Evolutionary conservation across 2,888 invertebrate species (phyloP), one percentile per base, ranked within the genome.

Genomic region (Phymatocera aterrima): DNA sequence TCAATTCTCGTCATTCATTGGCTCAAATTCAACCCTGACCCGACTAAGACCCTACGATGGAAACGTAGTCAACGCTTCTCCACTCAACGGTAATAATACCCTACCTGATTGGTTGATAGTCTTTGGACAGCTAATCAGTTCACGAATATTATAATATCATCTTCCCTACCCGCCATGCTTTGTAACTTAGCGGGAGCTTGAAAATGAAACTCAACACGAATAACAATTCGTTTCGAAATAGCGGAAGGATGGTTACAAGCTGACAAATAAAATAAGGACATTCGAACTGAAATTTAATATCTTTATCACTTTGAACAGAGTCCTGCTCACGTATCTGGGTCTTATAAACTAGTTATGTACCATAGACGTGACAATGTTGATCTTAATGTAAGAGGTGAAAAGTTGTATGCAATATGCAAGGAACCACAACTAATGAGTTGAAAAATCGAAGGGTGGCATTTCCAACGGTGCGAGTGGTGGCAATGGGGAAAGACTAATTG

Each of bases 391-490:
- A n/a, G 4, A 40, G 65, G 21, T 65, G 21, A 21, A 43, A 65
- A 24, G 24, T 24, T 60, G 10, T 28, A 8, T 6, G n/a, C 48
- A 48, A 48, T 5, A 15, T 12, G 28, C 57, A 28, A 21, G n/a
- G n/a, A n/a, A n/a, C n/a, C n/a, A n/a, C 18, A 8, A 15, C 51
- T 48, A 72, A 31, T 51, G 37, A 37, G 75, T 75, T 24, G 75
- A 54, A 85, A 92, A 93, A 85, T 94, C 93, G 85, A 94, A 93
- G 77, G 91, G 91, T 24, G 94, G 94, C 91, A 94, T 92, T 88
- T 94, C 94, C n/a, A 94, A 89, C 6, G 94, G 94, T 43, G 93
- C 92, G 60, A 94, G 87, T 0, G 91, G 90, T 40, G 93, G 93
- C 78, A 93, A 83, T 15, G 90, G 87, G 43, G 85, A 87, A 51